Evolutionary conservation across 2,797 vertebrate species (phyloP).

Genomic region (Hoplostethus atlanticus): DNA sequence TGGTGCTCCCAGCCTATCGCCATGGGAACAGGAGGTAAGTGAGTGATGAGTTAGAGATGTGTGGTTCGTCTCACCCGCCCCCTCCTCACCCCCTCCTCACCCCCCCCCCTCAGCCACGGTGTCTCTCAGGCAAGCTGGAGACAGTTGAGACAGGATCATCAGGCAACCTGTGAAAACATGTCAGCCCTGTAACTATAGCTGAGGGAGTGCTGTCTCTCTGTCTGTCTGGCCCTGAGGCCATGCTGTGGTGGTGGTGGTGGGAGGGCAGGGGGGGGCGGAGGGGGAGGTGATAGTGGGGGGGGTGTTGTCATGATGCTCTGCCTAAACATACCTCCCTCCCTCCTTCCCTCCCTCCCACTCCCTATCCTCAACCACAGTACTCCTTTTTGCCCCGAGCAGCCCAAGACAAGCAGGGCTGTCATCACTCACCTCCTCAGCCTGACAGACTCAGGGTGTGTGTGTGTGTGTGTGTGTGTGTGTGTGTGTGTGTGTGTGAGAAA

Average conservation of each 20-base stretch:
- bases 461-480: background rate
- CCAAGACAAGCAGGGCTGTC: background rate
- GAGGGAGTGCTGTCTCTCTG: slow-evolving; percentile 14
- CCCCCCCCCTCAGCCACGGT: too few relatives aligned
- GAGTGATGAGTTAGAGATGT: background rate
- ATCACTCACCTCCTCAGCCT: background rate
- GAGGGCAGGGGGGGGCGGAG: slow-evolving; percentile 1
- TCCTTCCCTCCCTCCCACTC: background rate
- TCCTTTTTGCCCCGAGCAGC: background rate
- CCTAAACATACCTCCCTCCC: background rate
- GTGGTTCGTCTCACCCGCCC: background rate
- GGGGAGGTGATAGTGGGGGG: background rate
- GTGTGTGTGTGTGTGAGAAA: background rate
- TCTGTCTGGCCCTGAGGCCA: slow-evolving; percentile 1
- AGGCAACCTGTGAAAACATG: slow-evolving; percentile 44
- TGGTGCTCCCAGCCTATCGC: background rate
- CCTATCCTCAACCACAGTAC: background rate
- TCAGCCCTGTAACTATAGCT: slow-evolving; percentile 8
- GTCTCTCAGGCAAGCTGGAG: slow-evolving; percentile 1
- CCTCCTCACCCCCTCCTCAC: background rate
- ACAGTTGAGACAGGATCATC: slow-evolving; percentile 13
- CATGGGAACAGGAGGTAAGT: background rate
- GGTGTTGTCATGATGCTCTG: background rate
- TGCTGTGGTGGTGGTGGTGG: background rate
- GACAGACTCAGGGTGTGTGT: background rate